phyloP scores from a whole-genome alignment of 1,140 invertebrate species.

The Teleopsis dalmanni region DNA sequence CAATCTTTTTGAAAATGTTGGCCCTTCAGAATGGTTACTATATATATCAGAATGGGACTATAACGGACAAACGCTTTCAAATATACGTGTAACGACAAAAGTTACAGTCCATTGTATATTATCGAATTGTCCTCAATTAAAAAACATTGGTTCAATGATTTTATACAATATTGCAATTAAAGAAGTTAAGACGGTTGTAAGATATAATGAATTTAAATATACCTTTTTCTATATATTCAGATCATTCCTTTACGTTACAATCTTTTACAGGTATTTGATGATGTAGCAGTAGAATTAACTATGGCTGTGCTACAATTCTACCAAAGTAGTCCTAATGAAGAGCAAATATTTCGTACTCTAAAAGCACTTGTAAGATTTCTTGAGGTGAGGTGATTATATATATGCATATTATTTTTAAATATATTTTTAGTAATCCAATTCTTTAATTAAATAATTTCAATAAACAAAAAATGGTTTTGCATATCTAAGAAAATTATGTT shows the following conservation, averaged over 20 bases:
- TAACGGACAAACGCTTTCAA: slow-evolving; percentile 66
- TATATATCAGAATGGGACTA: slow-evolving; percentile 88
- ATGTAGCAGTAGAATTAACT: slow-evolving; percentile 83
- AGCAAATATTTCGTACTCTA: slow-evolving; percentile 68
- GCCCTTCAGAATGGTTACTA: slow-evolving; percentile 84
- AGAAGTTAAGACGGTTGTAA: slow-evolving; percentile 95
- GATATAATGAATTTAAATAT: no score
- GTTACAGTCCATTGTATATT: slow-evolving; percentile 80
- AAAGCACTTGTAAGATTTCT: slow-evolving; percentile 74
- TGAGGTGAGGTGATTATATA: slow-evolving; percentile 51
- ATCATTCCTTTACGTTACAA: no score
- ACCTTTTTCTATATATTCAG: no score
- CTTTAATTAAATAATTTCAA: no score
- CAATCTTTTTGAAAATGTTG: slow-evolving; percentile 84
- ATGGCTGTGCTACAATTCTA: slow-evolving; percentile 90
- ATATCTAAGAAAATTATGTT: no score
- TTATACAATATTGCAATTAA: slow-evolving; percentile 88
- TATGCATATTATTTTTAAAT: background rate
- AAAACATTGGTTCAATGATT: slow-evolving; percentile 75
- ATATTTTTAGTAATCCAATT: background rate
- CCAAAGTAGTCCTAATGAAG: slow-evolving; percentile 68
- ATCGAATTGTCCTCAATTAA: slow-evolving; percentile 61
- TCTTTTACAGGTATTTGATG: slow-evolving; percentile 75
- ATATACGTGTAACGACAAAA: slow-evolving; percentile 85
- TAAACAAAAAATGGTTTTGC: no score